Conservation (phyloP, 2,113 vertebrate species). For the Cyprinodon variegatus region DNA sequence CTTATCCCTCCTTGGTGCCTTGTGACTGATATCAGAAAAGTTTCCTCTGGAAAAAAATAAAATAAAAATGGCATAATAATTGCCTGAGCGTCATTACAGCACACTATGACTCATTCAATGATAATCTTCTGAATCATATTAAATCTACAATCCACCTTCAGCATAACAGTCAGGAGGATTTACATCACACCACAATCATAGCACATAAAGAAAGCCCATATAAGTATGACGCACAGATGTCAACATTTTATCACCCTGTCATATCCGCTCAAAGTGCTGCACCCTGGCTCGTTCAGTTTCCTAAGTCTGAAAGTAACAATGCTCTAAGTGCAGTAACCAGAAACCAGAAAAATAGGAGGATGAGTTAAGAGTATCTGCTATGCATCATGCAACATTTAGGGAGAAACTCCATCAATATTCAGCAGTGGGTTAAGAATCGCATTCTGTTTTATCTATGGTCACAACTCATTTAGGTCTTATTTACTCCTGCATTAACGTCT, state of each 20-base stretch:
- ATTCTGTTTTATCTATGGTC: neutral
- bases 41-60: slow-evolving; percentile 4
- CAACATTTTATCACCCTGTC: slow-evolving; percentile 26
- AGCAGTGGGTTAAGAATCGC: neutral
- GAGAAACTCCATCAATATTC: neutral
- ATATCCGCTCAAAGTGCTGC: slow-evolving; percentile 35
- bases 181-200: slow-evolving; percentile 14
- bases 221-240: slow-evolving; percentile 42
- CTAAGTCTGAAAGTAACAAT: slow-evolving; percentile 47
- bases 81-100: slow-evolving; percentile 6
- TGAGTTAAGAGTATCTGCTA: no score
- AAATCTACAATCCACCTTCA: neutral
- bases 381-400: neutral
- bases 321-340: slow-evolving; percentile 26
- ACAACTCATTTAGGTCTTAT: slow-evolving; percentile 9
- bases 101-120: neutral
- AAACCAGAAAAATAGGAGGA: slow-evolving; percentile 20
- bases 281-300: slow-evolving; percentile 23
- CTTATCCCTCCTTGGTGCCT: neutral
- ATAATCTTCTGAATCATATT: neutral
- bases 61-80: slow-evolving; percentile 20
- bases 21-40: slow-evolving; percentile 27
- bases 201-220: slow-evolving; percentile 43
- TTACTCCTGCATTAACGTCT: slow-evolving; percentile 23
- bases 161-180: slow-evolving; percentile 14